Percentiles rank a stretch among this genome's conserved stretches.
Conservation (phyloP, 1,140 invertebrate species). For the Neodiprion pinetum region DNA sequence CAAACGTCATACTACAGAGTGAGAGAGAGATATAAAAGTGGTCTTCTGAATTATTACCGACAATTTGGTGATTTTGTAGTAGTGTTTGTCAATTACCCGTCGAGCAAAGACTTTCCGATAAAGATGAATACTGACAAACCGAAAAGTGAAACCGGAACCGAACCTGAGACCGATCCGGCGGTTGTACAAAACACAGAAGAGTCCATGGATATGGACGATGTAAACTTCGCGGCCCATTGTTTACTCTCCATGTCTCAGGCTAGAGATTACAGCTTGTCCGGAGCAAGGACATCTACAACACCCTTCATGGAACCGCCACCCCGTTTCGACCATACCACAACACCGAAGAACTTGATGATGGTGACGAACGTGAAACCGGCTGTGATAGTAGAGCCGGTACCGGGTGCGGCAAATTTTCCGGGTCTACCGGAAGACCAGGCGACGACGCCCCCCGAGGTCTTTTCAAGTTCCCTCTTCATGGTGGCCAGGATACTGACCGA, state of each 20-base stretch:
- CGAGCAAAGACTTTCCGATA: not conserved
- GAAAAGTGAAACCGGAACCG: not conserved
- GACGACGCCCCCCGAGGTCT: conserved; percentile 32
- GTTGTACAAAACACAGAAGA: conserved; percentile 34
- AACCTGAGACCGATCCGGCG: not conserved
- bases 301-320: conserved; percentile 30
- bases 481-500: conserved; percentile 69
- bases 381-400: conserved; percentile 19
- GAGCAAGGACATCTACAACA: conserved; percentile 37
- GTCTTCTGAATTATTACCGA: too few relatives aligned
- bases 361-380: conserved; percentile 18
- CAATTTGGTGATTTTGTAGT: too few relatives aligned
- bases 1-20: too few relatives aligned
- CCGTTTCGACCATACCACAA: conserved; percentile 42
- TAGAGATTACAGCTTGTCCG: conserved; percentile 26
- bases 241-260: conserved; percentile 66
- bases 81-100: too few relatives aligned
- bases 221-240: conserved; percentile 68
- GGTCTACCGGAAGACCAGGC: conserved; percentile 28
- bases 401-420: conserved; percentile 25
- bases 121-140: not conserved
- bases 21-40: too few relatives aligned
- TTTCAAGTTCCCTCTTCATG: conserved; percentile 59
- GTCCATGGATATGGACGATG: conserved; percentile 43
- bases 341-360: conserved; percentile 5